A percentile compares a stretch with the other conserved stretches of the same genome.
These are phyloP conservation scores for Alosa alosa DNA, from an alignment of 2,113 vertebrate species.

Conservation along the genomic window DNA sequence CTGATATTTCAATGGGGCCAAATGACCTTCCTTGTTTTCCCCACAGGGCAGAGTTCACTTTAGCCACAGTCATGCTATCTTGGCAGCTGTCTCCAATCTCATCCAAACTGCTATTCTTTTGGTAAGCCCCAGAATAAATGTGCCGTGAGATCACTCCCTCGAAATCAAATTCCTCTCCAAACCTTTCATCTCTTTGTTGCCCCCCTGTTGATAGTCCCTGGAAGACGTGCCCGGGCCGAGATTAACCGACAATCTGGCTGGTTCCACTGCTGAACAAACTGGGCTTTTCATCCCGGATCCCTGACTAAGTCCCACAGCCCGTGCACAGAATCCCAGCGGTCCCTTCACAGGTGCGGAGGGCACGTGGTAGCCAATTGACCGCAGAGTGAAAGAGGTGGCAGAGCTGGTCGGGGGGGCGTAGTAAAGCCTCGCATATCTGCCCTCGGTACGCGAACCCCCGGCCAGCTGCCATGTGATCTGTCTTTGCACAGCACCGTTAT, in stretches of 20 bases:
- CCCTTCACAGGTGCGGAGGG: neutral
- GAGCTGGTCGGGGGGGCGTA: neutral
- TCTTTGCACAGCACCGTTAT: neutral
- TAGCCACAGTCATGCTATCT: neutral
- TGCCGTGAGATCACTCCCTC: neutral
- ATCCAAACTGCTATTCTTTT: neutral
- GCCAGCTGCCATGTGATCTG: constrained; percentile 3
- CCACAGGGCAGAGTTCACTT: neutral
- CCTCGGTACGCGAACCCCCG: neutral
- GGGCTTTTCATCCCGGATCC: neutral
- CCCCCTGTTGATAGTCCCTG: neutral
- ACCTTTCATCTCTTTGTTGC: neutral
- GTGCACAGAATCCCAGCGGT: neutral
- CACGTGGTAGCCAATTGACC: neutral
- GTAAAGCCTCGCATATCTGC: neutral
- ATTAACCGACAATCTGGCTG: neutral
- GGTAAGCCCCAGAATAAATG: neutral
- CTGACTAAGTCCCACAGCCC: neutral
- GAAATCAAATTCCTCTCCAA: neutral
- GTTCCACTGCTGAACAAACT: neutral
- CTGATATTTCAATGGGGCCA: neutral
- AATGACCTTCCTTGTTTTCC: neutral
- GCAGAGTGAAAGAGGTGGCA: neutral
- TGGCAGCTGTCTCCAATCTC: neutral
- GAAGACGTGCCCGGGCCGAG: neutral